A percentile compares a stretch with the other conserved stretches of the same genome.
phyloP scores from a whole-genome alignment of 2,113 vertebrate genomes.

The Malurus melanocephalus region DNA sequence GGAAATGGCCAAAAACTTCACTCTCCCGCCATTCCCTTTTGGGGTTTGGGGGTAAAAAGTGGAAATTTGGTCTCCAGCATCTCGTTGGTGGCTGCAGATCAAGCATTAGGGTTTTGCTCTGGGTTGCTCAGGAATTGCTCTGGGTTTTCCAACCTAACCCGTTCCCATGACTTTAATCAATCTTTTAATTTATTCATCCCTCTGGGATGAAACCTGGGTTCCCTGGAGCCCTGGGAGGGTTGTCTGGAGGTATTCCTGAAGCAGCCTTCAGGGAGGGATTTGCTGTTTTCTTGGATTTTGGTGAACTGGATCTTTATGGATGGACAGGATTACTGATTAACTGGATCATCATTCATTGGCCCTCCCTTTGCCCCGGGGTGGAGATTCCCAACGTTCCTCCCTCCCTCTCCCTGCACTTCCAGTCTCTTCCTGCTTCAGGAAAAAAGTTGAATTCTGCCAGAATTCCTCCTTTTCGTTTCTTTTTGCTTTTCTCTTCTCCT shows the following conservation, averaged over 20 bases:
- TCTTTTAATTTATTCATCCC: background rate
- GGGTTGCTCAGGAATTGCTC: background rate
- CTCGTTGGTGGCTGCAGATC: fast-evolving
- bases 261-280: background rate
- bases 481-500: background rate
- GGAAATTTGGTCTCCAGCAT: background rate
- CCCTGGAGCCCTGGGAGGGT: background rate
- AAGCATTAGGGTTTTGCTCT: too few relatives aligned
- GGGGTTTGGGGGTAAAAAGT: background rate
- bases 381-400: background rate
- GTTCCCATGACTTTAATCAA: background rate
- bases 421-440: background rate
- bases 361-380: background rate
- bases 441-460: background rate
- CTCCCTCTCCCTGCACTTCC: background rate
- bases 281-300: background rate
- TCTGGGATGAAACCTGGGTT: background rate
- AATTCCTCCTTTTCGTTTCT: background rate
- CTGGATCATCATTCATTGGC: background rate
- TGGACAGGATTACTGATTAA: background rate
- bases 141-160: background rate
- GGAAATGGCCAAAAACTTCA: background rate
- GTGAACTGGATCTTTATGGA: fast-evolving
- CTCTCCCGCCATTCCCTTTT: fast-evolving
- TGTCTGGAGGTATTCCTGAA: background rate